Base-by-base conservation (phyloP, 2,797 vertebrate species). In the Urocyon cinereoargenteus region DNA sequence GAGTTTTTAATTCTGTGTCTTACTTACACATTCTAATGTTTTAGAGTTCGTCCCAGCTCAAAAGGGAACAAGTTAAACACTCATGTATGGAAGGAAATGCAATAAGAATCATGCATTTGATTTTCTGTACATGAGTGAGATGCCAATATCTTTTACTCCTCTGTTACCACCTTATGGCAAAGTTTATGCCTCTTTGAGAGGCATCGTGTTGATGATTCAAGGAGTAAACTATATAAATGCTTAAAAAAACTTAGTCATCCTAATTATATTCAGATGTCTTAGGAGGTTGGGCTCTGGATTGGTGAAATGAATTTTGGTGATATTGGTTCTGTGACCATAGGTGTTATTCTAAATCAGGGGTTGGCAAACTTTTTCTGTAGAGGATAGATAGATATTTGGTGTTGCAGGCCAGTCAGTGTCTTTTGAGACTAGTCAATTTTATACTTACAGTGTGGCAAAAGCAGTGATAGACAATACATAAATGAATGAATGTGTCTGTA, bases 221-320 rank as follows among this genome's bases (percentile, higher is more conserved):
- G 28, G 24, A 72, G 51, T 31, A 14, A 75, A 49, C 22, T 79
- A 22, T 40, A 40, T 13, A 24, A 66, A 73, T 61, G 21, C 62
- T 62, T 96, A 21, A 45, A 88, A 90, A 93, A 68, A 75, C 19
- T 9, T 61, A 83, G 86, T 26, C 13, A 45, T 10, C 24, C 21
- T 51, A 84, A 40, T 78, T 95, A 94, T 94, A 96, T 96, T 68
- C 19, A 34, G 22, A 1, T 77, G 89, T 85, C 78, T 87, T 62
- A 72, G 92, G 79, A 81, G 22, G 73, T 95, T 97, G 81, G 66
- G 22, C 93, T 97, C 59, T 90, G 68, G 66, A 72, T 78, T 96
- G 84, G 73, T 92, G 70, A 92, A 96, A 94, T 51, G 86, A 97
- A 19, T 87, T 5, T 59, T 82, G 85, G 53, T 90, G 91, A 93